A percentile compares a stretch with the other conserved stretches of the same genome.
phyloP scores from a whole-genome alignment of 2,888 invertebrate species.

The Agrochola litura region DNA sequence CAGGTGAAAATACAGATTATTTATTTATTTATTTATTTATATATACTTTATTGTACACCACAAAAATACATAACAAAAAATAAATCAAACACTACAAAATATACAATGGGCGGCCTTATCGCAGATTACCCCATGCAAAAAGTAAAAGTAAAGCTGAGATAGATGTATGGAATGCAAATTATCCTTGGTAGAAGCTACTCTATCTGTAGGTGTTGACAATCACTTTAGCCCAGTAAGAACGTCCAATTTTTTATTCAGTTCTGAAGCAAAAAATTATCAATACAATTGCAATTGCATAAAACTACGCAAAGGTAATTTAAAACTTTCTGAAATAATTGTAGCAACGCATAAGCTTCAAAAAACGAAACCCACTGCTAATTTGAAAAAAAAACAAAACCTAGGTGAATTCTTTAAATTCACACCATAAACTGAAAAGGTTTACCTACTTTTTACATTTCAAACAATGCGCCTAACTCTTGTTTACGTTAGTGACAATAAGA shows the following conservation, averaged over 20 bases:
- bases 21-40: too few species aligned
- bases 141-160: not conserved
- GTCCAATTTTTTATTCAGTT: not conserved
- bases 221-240: not conserved
- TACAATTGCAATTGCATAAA: not conserved
- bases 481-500: conserved; percentile 80
- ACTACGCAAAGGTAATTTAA: not conserved
- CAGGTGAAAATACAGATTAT: not conserved
- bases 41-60: too few species aligned
- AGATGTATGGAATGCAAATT: not conserved
- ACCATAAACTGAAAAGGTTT: conserved; percentile 55
- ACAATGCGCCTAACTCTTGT: conserved; percentile 79
- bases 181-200: not conserved
- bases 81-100: too few species aligned
- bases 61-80: too few species aligned
- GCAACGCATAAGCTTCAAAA: not conserved
- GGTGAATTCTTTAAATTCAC: conserved; percentile 54
- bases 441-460: conserved; percentile 55
- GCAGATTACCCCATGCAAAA: too few species aligned
- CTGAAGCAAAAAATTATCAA: not conserved
- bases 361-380: conserved; percentile 9
- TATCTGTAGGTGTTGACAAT: not conserved
- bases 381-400: conserved; percentile 53
- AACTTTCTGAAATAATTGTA: not conserved
- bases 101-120: too few species aligned